Percentiles rank a stretch among this genome's conserved stretches.
phyloP scores from a whole-genome alignment of 2,113 vertebrate species.

The Nothobranchius kuhntae region DNA sequence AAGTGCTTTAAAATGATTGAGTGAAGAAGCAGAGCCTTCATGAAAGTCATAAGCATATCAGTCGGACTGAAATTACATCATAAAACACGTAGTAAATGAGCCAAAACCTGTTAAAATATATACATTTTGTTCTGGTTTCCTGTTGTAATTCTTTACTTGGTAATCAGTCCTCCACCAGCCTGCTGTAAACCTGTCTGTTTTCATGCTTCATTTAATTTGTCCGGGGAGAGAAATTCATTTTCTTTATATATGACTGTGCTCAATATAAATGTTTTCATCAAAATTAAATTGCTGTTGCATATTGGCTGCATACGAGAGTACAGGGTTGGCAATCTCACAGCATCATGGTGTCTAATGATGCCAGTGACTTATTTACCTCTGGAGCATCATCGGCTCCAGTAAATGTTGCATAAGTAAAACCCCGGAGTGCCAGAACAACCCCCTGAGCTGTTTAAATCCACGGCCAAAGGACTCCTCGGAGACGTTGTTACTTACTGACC shows the following conservation, averaged over 20 bases:
- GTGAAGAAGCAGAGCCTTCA: not conserved
- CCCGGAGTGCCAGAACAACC: conserved; percentile 15
- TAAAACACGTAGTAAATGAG: not conserved
- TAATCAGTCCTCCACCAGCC: conserved; percentile 10
- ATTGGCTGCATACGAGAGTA: conserved; percentile 7
- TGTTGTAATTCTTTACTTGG: not conserved
- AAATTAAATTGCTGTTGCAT: conserved; percentile 16
- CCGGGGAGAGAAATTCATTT: conserved; percentile 18
- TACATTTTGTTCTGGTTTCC: not conserved
- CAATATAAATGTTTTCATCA: conserved; percentile 11
- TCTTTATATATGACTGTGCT: conserved; percentile 4
- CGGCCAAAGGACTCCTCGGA: conserved; percentile 21
- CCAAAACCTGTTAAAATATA: not conserved
- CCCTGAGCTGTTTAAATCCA: conserved; percentile 6
- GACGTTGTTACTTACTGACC: conserved; percentile 12
- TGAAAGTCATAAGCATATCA: not conserved
- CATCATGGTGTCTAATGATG: conserved; percentile 22
- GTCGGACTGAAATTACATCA: not conserved
- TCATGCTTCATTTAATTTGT: conserved; percentile 19
- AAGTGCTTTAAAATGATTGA: not conserved
- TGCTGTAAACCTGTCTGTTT: conserved; percentile 17
- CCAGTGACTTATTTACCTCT: conserved; percentile 13
- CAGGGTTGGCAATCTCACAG: conserved; percentile 1
- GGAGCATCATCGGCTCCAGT: conserved; percentile 2
- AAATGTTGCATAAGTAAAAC: conserved; percentile 28